Percentiles rank a stretch among this genome's conserved stretches.
phyloP scores from a whole-genome alignment of 1,140 invertebrate genomes.

The Diabrotica undecimpunctata region DNA sequence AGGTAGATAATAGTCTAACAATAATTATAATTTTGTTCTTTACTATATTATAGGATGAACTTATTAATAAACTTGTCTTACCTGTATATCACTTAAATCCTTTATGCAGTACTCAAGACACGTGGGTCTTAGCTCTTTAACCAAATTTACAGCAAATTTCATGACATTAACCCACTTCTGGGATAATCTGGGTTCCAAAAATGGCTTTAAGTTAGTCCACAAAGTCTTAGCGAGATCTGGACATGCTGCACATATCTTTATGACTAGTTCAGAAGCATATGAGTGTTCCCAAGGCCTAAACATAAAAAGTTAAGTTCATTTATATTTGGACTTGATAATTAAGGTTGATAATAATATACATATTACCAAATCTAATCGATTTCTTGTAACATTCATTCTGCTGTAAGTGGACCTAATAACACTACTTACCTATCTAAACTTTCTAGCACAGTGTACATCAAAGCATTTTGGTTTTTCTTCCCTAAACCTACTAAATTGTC shows the following conservation, averaged over 20 bases:
- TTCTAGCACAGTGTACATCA: slow-evolving; percentile 61
- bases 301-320: neutral
- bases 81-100: slow-evolving; percentile 40
- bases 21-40: no score
- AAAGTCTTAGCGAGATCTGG: slow-evolving; percentile 68
- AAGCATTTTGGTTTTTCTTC: slow-evolving; percentile 57
- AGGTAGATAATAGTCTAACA: no score
- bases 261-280: slow-evolving; percentile 59
- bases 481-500: slow-evolving; percentile 58
- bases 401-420: neutral
- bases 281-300: slow-evolving; percentile 61
- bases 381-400: no score
- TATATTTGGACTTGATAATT: no score
- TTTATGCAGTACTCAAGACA: slow-evolving; percentile 41
- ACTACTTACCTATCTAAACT: slow-evolving; percentile 50
- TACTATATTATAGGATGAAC: no score
- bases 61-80: slow-evolving; percentile 18
- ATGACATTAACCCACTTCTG: slow-evolving; percentile 56
- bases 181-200: slow-evolving; percentile 57
- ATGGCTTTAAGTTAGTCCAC: slow-evolving; percentile 55
- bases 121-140: slow-evolving; percentile 49
- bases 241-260: slow-evolving; percentile 63
- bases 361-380: no score
- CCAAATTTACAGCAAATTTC: slow-evolving; percentile 53
- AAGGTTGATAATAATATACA: no score